Conservation (phyloP, 2,888 invertebrate genomes). For the Acronicta leporina region DNA sequence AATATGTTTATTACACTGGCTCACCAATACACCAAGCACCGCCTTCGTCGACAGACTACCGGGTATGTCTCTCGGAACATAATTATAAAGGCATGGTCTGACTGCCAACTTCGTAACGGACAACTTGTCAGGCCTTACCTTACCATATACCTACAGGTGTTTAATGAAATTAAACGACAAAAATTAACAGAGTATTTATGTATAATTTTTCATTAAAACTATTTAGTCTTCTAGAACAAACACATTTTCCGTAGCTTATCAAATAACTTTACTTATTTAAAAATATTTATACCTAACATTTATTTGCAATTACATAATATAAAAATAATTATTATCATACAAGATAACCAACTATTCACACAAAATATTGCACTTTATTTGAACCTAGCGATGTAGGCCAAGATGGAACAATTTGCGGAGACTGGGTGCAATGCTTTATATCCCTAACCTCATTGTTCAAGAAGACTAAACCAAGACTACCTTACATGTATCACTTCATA, state of each 20-base stretch:
- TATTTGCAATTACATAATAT: constrained; percentile 46
- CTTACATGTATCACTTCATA: constrained; percentile 64
- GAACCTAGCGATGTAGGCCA: constrained; percentile 9
- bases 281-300: constrained; percentile 44
- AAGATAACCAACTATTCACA: constrained; percentile 33
- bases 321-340: constrained; percentile 40
- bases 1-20: too few species aligned
- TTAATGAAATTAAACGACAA: constrained; percentile 41
- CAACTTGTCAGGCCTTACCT: too few species aligned
- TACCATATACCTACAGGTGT: too few species aligned
- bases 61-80: too few species aligned
- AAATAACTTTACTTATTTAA: constrained; percentile 35
- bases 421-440: constrained; percentile 19
- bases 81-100: too few species aligned
- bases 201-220: constrained; percentile 68
- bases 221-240: constrained; percentile 79
- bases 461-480: constrained; percentile 68
- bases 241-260: constrained; percentile 35
- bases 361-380: constrained; percentile 43
- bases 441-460: constrained; percentile 54
- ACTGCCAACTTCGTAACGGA: too few species aligned
- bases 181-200: constrained; percentile 72
- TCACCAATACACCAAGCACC: too few species aligned
- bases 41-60: too few species aligned
- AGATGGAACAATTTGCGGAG: constrained; percentile 7